Base-by-base conservation (phyloP, 2,113 vertebrate species). In the Uria lomvia region DNA sequence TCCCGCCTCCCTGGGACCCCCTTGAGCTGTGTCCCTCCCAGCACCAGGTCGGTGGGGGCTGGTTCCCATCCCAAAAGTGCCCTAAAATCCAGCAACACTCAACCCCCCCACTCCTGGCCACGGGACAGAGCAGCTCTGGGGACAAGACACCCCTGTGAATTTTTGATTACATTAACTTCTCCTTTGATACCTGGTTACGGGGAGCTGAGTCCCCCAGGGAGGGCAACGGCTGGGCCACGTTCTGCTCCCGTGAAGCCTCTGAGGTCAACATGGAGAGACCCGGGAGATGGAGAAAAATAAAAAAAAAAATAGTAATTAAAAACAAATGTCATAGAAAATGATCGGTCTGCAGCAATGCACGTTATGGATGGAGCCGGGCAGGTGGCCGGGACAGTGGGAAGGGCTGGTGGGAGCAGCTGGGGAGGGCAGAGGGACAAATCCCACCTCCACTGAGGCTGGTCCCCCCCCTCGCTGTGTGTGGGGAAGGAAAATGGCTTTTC, bases 81-180 rank as follows among this genome's bases (percentile, higher is more conserved):
- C 26, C 22, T 30, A 52, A 65, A 74, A 56, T 22, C 11, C 59
- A 27, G 21, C 22, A 27, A 16, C 8, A 20, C 29, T 16, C 2
- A 1, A 15, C 15, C 4, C 4, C 4, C 24, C 10, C 26, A 0
- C 11, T 2, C 13, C 34, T 4, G 1, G 45, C 58, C 36, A 4
- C 0, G 6, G 32, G 21, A 18, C 63, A 36, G 73, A 53, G 45
- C 53, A 32, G 36, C 53, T 59, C 5, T 24, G 16, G 74, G 50
- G 52, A 34, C 36, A n/a, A 47, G n/a, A 24, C 43, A 30, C 16
- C 30, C 2, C 62, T 23, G 30, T n/a, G 30, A 24, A 49, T 29
- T 50, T n/a, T 23, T 67, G 30, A 6, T 23, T 4, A 19, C 30
- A 7, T 40, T 50, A 12, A 27, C 65, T 58, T 40, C 24, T 42